Evolutionary conservation across 2,888 invertebrate genomes (phyloP), one percentile per base, ranked within the genome.

Genomic region (Campopleginae sp.): DNA sequence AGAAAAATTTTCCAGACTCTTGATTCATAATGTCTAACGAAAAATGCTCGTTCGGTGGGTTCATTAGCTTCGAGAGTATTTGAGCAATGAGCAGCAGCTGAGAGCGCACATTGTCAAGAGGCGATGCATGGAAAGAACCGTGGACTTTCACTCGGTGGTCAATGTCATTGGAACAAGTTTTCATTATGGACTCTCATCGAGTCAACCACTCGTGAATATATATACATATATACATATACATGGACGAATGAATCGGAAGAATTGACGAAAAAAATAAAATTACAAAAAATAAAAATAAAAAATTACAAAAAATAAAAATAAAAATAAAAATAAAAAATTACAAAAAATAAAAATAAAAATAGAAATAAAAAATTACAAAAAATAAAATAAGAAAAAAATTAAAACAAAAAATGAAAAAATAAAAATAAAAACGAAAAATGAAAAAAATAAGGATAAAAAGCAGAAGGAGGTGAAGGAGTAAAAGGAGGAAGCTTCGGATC

Each of bases 151-250:
- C 91, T 91, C 84, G 74, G 89, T 89, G 90, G 91, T 91, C 91
- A 92, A 91, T 92, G 91, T 92, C 90, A 90, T 87, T 81, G 81
- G 86, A 90, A 92, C 91, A 87, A 88, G 91, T 91, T 91, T 87
- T 85, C 79, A 79, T 76, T 72, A 48, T 51, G 66, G 38, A 38
- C 42, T 71, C 71, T 46, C 17, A 76, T 58, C 65, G 65, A 76
- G 82, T 66, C 71, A 46, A 44, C 48, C 66, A 33, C 68, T 68
- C 68, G 48, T 71, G 31, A 10, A 12, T 51, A 54, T 63, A 27
- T 66, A 33, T 46, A 76, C 46, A 17, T 12, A 31, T 31, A 48
- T 33, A 31, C 5, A 54, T 2, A n/a, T n/a, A n/a, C 8, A 31
- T 33, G 33, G 6, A 31, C 12, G 33, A 10, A 51, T 71, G 38